Evolutionary conservation across 2,888 invertebrate genomes (phyloP).

Genomic region (Synanthedon vespiformis): DNA sequence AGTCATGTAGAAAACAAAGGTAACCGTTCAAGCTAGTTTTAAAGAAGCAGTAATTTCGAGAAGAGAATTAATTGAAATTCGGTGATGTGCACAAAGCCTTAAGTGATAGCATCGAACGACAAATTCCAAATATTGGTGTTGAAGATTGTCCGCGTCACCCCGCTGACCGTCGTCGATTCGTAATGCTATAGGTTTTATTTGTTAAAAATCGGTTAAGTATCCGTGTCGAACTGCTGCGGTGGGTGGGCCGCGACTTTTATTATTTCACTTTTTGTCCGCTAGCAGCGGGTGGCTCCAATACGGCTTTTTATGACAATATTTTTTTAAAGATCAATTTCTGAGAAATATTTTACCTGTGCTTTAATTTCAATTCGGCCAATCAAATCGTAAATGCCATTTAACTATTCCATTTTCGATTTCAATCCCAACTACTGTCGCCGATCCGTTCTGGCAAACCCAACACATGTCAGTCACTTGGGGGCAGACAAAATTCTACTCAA

Average conservation of each 20-base stretch:
- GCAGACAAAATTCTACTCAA: no score
- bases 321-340: constrained; percentile 28
- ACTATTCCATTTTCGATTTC: no score
- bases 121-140: constrained; percentile 16
- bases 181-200: constrained; percentile 71
- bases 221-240: constrained; percentile 65
- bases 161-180: constrained; percentile 56
- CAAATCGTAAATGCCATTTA: constrained; percentile 47
- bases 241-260: constrained; percentile 67
- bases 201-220: constrained; percentile 71
- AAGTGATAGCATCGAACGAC: no score
- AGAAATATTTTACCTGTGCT: constrained; percentile 54
- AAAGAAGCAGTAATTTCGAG: no score
- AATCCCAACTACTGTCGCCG: no score
- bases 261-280: constrained; percentile 64
- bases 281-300: constrained; percentile 63
- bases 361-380: constrained; percentile 57
- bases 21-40: no score
- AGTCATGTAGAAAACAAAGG: no score
- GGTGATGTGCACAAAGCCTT: no score
- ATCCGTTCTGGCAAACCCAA: no score
- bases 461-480: no score
- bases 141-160: constrained; percentile 29
- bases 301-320: constrained; percentile 65
- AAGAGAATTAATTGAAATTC: no score